Evolutionary conservation across 2,113 vertebrate genomes (phyloP).

Genomic region (Parotia lawesii): DNA sequence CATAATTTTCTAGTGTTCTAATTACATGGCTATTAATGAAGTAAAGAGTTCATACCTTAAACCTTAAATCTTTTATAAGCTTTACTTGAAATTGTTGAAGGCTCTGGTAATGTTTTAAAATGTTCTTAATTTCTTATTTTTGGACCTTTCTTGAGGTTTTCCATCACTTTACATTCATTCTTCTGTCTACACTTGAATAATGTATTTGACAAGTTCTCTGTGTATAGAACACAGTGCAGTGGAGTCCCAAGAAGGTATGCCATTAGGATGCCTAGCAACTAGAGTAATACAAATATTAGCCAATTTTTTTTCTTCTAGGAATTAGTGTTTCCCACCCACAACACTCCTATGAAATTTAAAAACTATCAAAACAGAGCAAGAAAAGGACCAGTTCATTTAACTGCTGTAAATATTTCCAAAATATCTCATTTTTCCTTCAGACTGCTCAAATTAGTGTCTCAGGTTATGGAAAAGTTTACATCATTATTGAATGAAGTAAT

Average conservation of each 20-base stretch:
- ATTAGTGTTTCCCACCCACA: background rate
- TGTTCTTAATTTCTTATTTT: background rate
- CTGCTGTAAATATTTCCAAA: constrained; percentile 27
- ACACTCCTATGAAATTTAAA: background rate
- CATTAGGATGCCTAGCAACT: constrained; percentile 10
- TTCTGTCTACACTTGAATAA: background rate
- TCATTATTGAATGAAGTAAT: constrained; percentile 29
- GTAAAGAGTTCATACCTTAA: background rate
- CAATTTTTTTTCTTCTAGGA: background rate
- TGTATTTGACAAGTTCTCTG: background rate
- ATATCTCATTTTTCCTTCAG: background rate
- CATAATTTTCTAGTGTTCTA: background rate
- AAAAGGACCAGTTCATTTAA: constrained; percentile 6
- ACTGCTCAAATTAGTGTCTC: constrained; percentile 5
- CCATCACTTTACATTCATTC: background rate
- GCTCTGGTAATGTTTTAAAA: background rate
- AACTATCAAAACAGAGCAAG: background rate
- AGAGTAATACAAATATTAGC: background rate
- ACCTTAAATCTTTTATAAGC: background rate
- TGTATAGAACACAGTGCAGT: background rate
- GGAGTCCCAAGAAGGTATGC: background rate
- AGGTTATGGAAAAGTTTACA: constrained; percentile 24
- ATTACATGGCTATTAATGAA: background rate
- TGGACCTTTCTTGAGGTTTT: background rate
- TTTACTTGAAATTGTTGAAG: background rate